Evolutionary conservation across 2,113 vertebrate genomes (phyloP).

Genomic region (Myotis brandtii): DNA sequence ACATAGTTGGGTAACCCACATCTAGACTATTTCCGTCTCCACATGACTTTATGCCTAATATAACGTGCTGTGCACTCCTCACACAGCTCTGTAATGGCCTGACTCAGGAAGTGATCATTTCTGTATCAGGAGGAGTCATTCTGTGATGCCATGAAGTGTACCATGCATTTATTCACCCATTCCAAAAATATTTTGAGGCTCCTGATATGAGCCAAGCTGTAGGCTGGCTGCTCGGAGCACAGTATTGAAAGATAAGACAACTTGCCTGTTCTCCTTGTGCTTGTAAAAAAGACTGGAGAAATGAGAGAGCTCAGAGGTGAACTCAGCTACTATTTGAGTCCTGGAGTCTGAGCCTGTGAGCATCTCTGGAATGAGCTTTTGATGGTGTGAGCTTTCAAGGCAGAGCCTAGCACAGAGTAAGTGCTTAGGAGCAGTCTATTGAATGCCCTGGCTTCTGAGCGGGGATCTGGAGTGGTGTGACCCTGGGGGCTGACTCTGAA

Average conservation of each 20-base stretch:
- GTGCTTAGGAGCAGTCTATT: not conserved
- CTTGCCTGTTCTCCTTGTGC: not conserved
- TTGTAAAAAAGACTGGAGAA: not conserved
- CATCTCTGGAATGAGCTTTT: not conserved
- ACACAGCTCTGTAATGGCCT: slow-evolving; percentile 37
- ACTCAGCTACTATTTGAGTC: slow-evolving; percentile 7
- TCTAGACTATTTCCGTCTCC: not conserved
- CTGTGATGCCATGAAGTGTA: not conserved
- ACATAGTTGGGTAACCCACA: slow-evolving; percentile 56
- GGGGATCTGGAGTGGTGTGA: not conserved
- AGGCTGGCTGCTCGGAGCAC: not conserved
- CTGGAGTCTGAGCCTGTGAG: not conserved
- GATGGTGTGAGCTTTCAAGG: not conserved
- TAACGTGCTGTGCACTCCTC: not conserved
- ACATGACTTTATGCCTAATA: not conserved
- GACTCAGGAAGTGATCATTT: not conserved
- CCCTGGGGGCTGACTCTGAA: not conserved
- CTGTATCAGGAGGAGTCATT: not conserved
- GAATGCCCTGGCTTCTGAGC: not conserved
- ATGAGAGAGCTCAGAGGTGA: not conserved
- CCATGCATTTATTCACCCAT: not conserved
- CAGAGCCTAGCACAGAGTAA: not conserved
- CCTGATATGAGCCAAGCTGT: not conserved
- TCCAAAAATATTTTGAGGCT: not conserved
- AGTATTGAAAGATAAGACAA: not conserved